Conservation (phyloP, 1,140 invertebrate genomes). For the Drosophila novamexicana region DNA sequence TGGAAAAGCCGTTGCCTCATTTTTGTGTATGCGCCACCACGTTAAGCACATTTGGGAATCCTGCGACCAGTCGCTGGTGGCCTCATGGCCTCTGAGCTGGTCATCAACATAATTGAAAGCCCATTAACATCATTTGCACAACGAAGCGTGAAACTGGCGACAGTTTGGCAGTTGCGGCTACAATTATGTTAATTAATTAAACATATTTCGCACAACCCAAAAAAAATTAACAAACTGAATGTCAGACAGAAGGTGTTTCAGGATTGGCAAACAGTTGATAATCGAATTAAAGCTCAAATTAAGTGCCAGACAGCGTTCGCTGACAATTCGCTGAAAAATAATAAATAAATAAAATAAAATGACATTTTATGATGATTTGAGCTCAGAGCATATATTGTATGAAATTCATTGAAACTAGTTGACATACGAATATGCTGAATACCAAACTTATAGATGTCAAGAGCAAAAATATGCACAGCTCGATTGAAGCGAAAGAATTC, state of each 20-base stretch:
- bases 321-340: background rate
- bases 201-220: constrained; percentile 42
- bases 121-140: constrained; percentile 67
- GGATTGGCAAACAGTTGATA: background rate
- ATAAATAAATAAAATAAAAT: no score
- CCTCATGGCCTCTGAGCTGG: constrained; percentile 1
- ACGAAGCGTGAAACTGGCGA: constrained; percentile 69
- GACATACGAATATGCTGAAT: no score
- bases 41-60: constrained; percentile 15
- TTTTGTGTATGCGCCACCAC: constrained; percentile 19
- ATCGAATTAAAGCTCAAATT: constrained; percentile 20
- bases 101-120: constrained; percentile 66
- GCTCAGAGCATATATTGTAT: no score
- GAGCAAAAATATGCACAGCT: no score
- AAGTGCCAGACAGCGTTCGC: background rate
- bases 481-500: no score
- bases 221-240: constrained; percentile 29
- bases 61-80: background rate
- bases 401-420: no score
- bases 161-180: constrained; percentile 38
- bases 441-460: no score
- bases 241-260: constrained; percentile 5
- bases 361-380: no score
- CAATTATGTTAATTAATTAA: constrained; percentile 74
- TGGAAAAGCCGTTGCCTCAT: constrained; percentile 24